Evolutionary conservation across 2,888 invertebrate genomes (phyloP).

Genomic region (Pristionchus fissidentatus): DNA sequence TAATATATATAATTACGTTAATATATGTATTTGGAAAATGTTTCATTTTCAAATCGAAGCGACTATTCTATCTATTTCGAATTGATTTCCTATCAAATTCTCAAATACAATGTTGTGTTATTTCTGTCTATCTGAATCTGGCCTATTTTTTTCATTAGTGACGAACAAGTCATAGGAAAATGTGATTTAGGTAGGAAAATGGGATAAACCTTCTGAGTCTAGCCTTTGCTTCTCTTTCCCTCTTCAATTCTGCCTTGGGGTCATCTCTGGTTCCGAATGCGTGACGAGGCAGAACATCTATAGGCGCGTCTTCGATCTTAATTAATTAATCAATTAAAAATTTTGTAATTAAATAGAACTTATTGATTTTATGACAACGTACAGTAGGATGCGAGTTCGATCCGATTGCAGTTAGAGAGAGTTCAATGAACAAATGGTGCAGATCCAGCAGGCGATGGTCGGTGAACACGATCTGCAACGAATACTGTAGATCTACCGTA

Average conservation of each 20-base stretch:
- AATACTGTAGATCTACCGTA: not conserved
- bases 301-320: constrained; percentile 8
- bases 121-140: too few relatives aligned
- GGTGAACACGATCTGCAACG: constrained; percentile 1
- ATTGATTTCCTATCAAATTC: too few relatives aligned
- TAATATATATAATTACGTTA: too few relatives aligned
- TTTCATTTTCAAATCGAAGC: too few relatives aligned
- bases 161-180: not conserved
- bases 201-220: not conserved
- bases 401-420: not conserved
- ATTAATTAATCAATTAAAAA: not conserved
- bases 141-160: too few relatives aligned
- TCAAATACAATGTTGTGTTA: too few relatives aligned
- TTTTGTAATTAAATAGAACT: too few relatives aligned
- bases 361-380: not conserved
- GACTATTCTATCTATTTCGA: too few relatives aligned
- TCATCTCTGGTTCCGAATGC: constrained; percentile 11
- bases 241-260: not conserved
- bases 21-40: too few relatives aligned
- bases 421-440: not conserved
- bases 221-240: not conserved
- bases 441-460: constrained; percentile 9
- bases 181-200: not conserved
- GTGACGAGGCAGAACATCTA: constrained; percentile 1
- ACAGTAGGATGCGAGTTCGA: constrained; percentile 23